These are phyloP conservation scores for Atherinomorus stipes DNA, from an alignment of 2,113 vertebrate species.

Conservation along the genomic window DNA sequence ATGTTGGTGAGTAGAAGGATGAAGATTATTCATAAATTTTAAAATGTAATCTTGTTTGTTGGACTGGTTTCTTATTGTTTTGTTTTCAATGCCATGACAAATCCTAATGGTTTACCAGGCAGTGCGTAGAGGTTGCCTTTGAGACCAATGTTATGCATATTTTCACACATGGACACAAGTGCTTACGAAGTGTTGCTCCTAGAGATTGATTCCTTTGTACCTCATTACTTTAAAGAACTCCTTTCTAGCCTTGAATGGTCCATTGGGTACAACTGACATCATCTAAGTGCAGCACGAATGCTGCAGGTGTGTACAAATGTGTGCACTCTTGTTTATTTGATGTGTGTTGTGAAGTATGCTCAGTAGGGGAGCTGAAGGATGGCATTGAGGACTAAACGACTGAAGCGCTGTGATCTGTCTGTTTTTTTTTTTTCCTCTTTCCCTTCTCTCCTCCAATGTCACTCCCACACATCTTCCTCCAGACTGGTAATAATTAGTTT, in stretches of 20 bases:
- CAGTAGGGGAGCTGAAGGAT: conserved; percentile 45
- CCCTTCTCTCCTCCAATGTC: conserved; percentile 31
- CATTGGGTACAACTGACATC: conserved; percentile 44
- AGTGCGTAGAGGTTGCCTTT: conserved; percentile 1
- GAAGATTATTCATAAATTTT: not conserved
- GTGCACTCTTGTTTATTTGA: conserved; percentile 53
- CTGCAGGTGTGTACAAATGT: conserved; percentile 43
- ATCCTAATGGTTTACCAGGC: conserved; percentile 9
- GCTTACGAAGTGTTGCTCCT: conserved; percentile 40
- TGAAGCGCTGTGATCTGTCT: conserved; percentile 52
- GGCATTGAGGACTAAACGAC: conserved; percentile 58
- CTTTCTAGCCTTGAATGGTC: conserved; percentile 54
- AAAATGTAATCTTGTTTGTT: not conserved
- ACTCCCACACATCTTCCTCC: conserved; percentile 54
- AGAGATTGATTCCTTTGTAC: conserved; percentile 46
- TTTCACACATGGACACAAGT: conserved; percentile 18
- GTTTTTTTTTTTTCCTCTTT: conserved; percentile 11
- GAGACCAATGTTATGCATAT: conserved; percentile 4
- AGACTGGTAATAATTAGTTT: conserved; percentile 71
- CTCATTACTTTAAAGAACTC: conserved; percentile 48
- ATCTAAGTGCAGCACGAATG: conserved; percentile 29
- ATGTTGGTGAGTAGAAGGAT: conserved; percentile 90
- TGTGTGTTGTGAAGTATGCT: conserved; percentile 56
- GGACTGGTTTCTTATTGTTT: not conserved
- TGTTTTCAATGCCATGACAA: not conserved